These are phyloP conservation scores for Cosmopolites sordidus DNA, from an alignment of 2,888 invertebrate species.

Conservation along the genomic window DNA sequence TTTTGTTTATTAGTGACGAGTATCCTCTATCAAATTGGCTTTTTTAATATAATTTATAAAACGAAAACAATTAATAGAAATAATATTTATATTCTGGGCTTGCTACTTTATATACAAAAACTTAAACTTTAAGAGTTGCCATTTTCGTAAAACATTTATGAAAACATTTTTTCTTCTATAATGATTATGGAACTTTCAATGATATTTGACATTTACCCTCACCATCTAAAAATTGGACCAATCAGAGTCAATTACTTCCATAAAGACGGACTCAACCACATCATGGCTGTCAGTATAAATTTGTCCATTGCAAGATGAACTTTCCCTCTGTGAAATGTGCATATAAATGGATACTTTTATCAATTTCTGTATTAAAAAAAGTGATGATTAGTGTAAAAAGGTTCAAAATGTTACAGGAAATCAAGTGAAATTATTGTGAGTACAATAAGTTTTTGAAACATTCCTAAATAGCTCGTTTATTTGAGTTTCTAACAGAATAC, in stretches of 20 bases:
- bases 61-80: no score
- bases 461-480: neutral
- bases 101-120: no score
- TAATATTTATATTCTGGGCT: no score
- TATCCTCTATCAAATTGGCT: neutral
- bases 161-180: neutral
- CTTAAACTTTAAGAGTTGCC: no score
- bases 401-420: slow-evolving; percentile 40
- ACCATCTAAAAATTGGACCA: slow-evolving; percentile 50
- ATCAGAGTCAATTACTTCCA: slow-evolving; percentile 64
- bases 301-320: slow-evolving; percentile 81
- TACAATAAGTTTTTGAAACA: slow-evolving; percentile 30
- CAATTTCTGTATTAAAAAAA: slow-evolving; percentile 38
- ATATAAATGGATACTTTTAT: slow-evolving; percentile 42
- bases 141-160: neutral
- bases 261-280: slow-evolving; percentile 82
- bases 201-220: slow-evolving; percentile 26
- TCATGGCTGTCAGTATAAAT: slow-evolving; percentile 98
- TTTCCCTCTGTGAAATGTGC: slow-evolving; percentile 68
- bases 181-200: slow-evolving; percentile 16
- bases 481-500: neutral
- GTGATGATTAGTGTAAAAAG: slow-evolving; percentile 36
- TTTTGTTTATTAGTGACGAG: slow-evolving; percentile 9
- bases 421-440: slow-evolving; percentile 31
- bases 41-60: no score